These are phyloP conservation scores for Ammodytes marinus DNA, from an alignment of 2,113 vertebrate genomes.

Conservation along the genomic window DNA sequence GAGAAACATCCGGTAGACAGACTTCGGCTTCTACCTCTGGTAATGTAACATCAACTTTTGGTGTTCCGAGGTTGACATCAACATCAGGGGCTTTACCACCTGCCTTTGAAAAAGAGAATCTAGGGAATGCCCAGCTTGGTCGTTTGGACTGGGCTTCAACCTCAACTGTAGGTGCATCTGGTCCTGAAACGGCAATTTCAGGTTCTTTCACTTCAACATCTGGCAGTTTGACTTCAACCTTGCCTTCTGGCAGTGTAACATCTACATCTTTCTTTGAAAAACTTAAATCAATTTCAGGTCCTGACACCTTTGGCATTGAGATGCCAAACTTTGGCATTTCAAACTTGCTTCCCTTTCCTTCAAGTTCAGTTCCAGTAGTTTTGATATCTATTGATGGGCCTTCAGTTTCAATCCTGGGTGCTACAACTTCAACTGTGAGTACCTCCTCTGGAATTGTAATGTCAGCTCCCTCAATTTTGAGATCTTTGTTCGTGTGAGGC, in stretches of 20 bases:
- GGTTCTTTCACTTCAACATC: constrained; percentile 9
- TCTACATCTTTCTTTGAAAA: constrained; percentile 8
- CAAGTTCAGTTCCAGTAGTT: background rate
- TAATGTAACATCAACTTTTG: background rate
- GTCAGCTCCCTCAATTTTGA: constrained; percentile 31
- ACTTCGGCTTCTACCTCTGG: background rate
- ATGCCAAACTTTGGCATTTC: constrained; percentile 55
- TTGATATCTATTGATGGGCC: background rate
- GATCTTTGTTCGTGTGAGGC: background rate
- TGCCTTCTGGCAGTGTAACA: constrained; percentile 20
- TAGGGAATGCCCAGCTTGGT: constrained; percentile 1
- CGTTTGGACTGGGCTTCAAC: background rate
- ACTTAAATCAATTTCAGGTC: constrained; percentile 8
- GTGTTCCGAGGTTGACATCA: background rate
- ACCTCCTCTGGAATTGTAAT: constrained; percentile 24
- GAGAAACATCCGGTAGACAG: constrained; percentile 1
- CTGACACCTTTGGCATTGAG: constrained; percentile 20
- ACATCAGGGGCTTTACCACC: background rate
- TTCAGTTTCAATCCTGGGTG: constrained; percentile 12
- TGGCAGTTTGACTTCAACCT: constrained; percentile 29
- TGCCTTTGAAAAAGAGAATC: constrained; percentile 18
- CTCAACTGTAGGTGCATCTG: background rate
- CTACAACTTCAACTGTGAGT: background rate
- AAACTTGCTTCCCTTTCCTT: background rate
- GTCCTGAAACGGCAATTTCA: background rate